Evolutionary conservation across 2,888 invertebrate species (phyloP), one percentile per base, ranked within the genome.

Genomic region (Cryptosula pallasiana): DNA sequence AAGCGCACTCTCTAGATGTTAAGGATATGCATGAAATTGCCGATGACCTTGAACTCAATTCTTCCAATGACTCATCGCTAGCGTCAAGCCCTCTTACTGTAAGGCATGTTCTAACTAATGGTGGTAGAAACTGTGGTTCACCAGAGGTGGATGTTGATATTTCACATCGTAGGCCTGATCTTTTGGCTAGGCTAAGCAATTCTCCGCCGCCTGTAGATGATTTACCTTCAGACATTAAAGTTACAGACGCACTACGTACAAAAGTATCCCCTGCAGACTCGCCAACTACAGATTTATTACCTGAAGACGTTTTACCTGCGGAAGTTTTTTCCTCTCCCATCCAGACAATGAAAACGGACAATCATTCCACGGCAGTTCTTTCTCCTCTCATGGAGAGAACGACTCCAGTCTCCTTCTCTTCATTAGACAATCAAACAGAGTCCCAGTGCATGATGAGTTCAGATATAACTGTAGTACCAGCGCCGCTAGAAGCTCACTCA

Each of bases 21-120:
- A 27, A 32, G 32, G 63, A 63, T 13, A 63, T 63, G 63, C 63
- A 63, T 63, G 63, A 63, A 5, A 63, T 63, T 32, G 63, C 32
- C 9, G 63, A 34, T 34, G 63, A 63, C 20, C 63, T 63, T 32
- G 20, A 20, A 29, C 27, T 63, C 3, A 34, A 27, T 63, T 63
- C 63, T 27, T 63, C 63, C 32, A 27, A 63, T 34, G 63, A 25
- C 16, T 55, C 55, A 16, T 63, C 63, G 5, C 3, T 63, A 13
- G 29, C 20, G 3, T 32, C 63, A 5, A 25, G 20, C 13, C n/a
- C 63, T 25, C 29, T 25, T 2, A 63, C 3, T 32, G 27, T 5
- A 34, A 20, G 13, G 13, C 27, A 16, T 2, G 29, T 13, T 3
- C 25, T 25, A 2, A 13, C 29, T 3, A 32, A 3, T 13, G 32